These are phyloP conservation scores for Eublepharis macularius DNA, from an alignment of 2,113 vertebrate genomes.

Conservation along the genomic window DNA sequence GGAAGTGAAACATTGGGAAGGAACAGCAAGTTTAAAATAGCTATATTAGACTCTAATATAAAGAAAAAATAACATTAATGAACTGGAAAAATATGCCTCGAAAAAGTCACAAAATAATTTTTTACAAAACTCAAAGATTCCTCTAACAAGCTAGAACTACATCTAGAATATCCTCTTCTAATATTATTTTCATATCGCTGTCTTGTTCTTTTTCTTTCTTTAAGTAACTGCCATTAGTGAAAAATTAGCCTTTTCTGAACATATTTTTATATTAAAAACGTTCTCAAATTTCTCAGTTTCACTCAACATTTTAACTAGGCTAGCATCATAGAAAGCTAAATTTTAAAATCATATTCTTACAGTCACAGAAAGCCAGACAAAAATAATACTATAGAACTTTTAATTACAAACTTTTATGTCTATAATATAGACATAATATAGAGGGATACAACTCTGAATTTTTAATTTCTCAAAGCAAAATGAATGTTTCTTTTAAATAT, in stretches of 20 bases:
- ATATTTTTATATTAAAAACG: not conserved
- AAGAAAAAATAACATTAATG: not conserved
- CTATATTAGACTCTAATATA: not conserved
- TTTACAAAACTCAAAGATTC: not conserved
- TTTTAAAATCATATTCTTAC: not conserved
- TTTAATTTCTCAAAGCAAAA: no score
- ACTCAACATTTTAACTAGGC: not conserved
- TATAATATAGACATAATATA: no score
- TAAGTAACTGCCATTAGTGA: not conserved
- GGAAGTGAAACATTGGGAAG: constrained; percentile 5
- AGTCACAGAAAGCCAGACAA: not conserved
- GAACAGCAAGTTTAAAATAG: constrained; percentile 1
- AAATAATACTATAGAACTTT: not conserved
- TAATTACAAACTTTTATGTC: no score
- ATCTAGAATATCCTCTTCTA: not conserved
- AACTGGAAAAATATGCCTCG: not conserved
- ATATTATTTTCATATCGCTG: no score
- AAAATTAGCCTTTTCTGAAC: not conserved
- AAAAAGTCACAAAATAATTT: not conserved
- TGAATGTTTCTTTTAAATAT: no score
- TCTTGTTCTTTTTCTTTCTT: not conserved
- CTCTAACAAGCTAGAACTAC: not conserved
- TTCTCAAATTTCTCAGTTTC: not conserved
- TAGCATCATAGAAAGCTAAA: not conserved
- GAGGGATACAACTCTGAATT: no score